Base-by-base conservation (phyloP, 2,113 vertebrate species). In the Centrocercus urophasianus region DNA sequence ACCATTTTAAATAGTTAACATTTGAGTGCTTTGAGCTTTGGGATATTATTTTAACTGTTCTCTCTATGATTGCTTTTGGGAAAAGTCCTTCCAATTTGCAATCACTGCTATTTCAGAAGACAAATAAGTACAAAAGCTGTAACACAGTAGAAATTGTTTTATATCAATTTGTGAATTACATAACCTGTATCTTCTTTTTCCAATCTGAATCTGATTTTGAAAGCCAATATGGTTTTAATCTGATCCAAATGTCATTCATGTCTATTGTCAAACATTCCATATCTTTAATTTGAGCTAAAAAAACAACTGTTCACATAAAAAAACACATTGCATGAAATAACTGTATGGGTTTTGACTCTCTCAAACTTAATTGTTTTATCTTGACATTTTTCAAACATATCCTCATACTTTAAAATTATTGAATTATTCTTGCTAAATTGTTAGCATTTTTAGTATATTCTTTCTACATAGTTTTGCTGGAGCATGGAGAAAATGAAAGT, bases 251-350 rank as follows among this genome's bases (percentile, higher is more conserved):
- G 64, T 60, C 79, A 71, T 81, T 77, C 57, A 43, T 72, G 32
- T 59, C 34, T 78, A 12, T 52, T 88, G 76, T 86, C 72, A 94
- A 83, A 86, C 32, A 71, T 83, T 71, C 60, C 47, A 36, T 81
- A 86, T 86, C 69, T 91, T 94, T 90, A 93, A 86, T 64, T 27
- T 54, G 28, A 93, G 34, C 42, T 86, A 83, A 83, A 91, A 52
- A 74, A 91, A 63, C 45, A 91, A 42, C 10, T 7, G 60, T 40
- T 83, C 69, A 77, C 56, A 81, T 69, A 57, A 90, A 71, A 42
- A 88, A 59, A 54, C 67, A 54, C 56, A 77, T 17, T 69, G 38
- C 40, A 78, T 54, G 4, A 93, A 89, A 82, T 79, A 1, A 50
- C 28, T 71, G 8, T 11, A 60, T n/a, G 34, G 15, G 8, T 11